Base-by-base conservation (phyloP, 2,113 vertebrate genomes). In the Pseudopipra pipra region DNA sequence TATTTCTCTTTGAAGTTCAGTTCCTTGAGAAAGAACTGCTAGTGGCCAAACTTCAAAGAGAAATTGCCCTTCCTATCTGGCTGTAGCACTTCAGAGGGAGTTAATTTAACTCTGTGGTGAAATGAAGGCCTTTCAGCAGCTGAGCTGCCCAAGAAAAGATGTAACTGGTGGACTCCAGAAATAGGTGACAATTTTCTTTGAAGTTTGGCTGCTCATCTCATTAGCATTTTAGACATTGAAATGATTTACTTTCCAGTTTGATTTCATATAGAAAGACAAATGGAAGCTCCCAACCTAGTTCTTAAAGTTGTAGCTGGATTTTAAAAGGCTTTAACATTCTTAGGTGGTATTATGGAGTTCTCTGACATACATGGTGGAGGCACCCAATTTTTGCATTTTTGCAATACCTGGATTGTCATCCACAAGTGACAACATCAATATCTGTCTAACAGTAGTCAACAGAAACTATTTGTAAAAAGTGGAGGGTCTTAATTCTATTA, bases 41-140 rank as follows among this genome's bases (percentile, higher is more conserved):
- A 88, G 82, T 95, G 82, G 91, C 90, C 89, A 87, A 87, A 94
- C 94, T 95, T 97, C 97, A 97, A 97, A 96, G 92, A 76, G 65
- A 96, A 96, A 27, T 20, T 85, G 81, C 71, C 91, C 87, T 96
- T 89, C 67, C 74, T 93, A 85, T 78, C 87, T 92, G 84, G 84
- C 59, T 70, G 81, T 14, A 96, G 72, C 16, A 89, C 72, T 96
- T 97, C 94, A 96, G 84, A 96, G 90, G 77, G 19, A 81, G 39
- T 27, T 95, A 95, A 97, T 97, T 96, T 96, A 77, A 83, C 77
- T 91, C 63, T 61, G 20, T 65, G 52, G 91, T 75, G 87, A 95
- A 96, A 95, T 67, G 54, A 61, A 91, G 85, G 61, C 56, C 63
- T 84, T 85, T 85, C 59, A 93, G 84, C 68, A 91, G 44, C 51